A percentile compares a stretch with the other conserved stretches of the same genome.
Evolutionary conservation across 2,888 invertebrate genomes (phyloP).

Genomic region (Ommatoiulus sabulosus): DNA sequence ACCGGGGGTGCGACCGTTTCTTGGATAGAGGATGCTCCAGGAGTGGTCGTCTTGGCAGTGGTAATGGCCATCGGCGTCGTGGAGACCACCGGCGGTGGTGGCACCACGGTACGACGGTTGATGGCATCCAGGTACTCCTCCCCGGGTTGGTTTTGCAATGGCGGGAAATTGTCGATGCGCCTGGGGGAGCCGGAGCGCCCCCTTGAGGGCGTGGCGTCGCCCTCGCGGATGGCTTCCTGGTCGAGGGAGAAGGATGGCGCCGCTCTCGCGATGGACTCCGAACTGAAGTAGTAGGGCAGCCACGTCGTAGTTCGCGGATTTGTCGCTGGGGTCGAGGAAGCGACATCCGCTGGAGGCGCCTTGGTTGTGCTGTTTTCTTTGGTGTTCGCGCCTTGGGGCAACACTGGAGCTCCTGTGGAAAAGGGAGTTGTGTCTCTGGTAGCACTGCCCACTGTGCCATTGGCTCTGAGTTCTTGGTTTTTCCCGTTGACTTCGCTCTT

Average conservation of each 20-base stretch:
- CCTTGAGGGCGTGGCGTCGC: constrained; percentile 3
- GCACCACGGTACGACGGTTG: constrained; percentile 41
- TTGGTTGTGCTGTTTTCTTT: background rate
- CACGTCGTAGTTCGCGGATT: background rate
- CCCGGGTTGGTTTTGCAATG: constrained; percentile 50
- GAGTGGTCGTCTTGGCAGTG: background rate
- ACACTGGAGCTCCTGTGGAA: background rate
- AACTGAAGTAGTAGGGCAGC: constrained; percentile 19
- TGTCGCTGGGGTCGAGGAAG: background rate
- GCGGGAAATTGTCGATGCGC: constrained; percentile 43
- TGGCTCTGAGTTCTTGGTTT: background rate
- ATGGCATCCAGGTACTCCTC: constrained; percentile 51
- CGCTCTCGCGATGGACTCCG: background rate
- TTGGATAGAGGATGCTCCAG: background rate
- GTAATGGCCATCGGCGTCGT: constrained; percentile 13
- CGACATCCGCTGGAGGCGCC: background rate
- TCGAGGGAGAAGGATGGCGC: background rate
- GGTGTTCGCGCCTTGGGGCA: background rate
- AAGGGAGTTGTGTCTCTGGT: background rate
- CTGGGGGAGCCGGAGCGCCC: constrained; percentile 49
- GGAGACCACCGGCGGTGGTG: constrained; percentile 10
- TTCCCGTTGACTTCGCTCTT: background rate
- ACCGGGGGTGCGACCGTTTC: background rate
- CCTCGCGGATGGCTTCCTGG: constrained; percentile 16
- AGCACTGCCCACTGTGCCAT: background rate